Percentiles rank a stretch among this genome's conserved stretches.
Evolutionary conservation across 2,113 vertebrate genomes (phyloP).

Genomic region (Meriones unguiculatus): DNA sequence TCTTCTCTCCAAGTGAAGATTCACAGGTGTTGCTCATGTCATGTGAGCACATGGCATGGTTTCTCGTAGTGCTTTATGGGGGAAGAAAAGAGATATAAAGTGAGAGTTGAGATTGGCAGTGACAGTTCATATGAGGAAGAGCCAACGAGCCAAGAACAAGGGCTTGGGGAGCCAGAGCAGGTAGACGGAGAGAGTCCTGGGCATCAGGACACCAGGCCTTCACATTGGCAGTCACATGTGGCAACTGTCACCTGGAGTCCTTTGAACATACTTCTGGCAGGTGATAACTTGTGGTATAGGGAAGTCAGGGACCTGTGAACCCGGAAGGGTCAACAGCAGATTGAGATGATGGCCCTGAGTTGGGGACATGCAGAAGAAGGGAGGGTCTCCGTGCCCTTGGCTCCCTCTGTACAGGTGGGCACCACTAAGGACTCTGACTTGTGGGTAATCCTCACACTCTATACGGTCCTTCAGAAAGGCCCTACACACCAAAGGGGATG

Average conservation of each 20-base stretch:
- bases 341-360: neutral
- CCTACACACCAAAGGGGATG: conserved; percentile 38
- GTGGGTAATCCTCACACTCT: neutral
- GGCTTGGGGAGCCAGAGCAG: neutral
- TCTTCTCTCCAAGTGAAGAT: neutral
- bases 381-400: too few relatives aligned
- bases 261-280: neutral
- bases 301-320: neutral
- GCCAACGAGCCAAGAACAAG: neutral
- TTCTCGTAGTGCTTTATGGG: neutral
- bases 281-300: neutral
- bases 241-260: neutral
- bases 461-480: neutral
- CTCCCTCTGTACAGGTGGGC: neutral
- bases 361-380: neutral
- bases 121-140: neutral
- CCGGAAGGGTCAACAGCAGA: neutral
- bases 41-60: neutral
- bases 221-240: neutral
- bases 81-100: neutral
- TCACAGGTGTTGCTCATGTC: neutral
- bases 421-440: neutral
- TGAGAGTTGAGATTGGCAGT: neutral
- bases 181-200: neutral
- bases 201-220: neutral